phyloP scores from a whole-genome alignment of 2,888 invertebrate genomes.

The Cantharis rufa region DNA sequence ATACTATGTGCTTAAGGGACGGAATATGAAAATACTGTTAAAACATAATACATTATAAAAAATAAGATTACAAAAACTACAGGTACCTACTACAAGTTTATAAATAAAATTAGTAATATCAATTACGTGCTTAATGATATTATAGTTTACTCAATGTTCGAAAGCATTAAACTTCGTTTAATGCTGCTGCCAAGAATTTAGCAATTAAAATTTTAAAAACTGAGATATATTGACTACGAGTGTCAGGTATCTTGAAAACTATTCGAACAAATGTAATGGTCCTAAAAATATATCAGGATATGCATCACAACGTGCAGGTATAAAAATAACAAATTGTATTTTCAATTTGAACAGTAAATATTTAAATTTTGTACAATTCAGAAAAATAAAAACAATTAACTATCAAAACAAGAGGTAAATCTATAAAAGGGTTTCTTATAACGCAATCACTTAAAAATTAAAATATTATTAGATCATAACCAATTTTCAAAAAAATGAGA shows the following conservation, averaged over 20 bases:
- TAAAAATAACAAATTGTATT: not conserved
- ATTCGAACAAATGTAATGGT: not conserved
- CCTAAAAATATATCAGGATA: not conserved
- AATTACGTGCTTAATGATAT: not conserved
- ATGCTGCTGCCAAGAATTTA: not conserved
- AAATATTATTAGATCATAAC: not conserved
- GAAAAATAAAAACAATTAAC: not conserved
- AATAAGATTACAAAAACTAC: not conserved
- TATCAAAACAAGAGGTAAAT: not conserved
- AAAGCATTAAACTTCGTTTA: not conserved
- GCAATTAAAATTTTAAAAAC: not conserved
- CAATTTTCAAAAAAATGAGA: not conserved
- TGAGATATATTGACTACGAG: not conserved
- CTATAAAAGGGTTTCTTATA: not conserved
- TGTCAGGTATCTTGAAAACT: not conserved
- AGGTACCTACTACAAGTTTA: not conserved
- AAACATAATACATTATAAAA: not conserved
- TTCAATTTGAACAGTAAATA: not conserved
- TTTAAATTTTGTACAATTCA: not conserved
- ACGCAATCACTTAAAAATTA: not conserved
- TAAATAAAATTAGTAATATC: not conserved
- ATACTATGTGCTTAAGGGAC: not conserved
- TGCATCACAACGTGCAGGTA: not conserved
- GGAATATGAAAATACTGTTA: conserved; percentile 1
- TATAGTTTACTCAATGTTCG: not conserved